Evolutionary conservation across 2,888 invertebrate genomes (phyloP), one percentile per base, ranked within the genome.

Genomic region (Corbicula japonica): DNA sequence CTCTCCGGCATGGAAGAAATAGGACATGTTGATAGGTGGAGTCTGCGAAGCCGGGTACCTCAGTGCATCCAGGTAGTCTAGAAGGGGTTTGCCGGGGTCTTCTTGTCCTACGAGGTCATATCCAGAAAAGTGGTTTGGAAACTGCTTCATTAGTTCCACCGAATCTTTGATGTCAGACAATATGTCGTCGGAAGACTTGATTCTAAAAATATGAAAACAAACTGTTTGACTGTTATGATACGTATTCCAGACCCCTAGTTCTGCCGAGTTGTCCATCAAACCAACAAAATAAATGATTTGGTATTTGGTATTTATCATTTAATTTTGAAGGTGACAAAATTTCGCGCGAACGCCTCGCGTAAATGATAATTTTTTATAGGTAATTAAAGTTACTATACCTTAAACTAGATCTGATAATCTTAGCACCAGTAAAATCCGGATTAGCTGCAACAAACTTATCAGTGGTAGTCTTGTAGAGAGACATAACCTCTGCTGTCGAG

Each of bases 1-100:
- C 83, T 93, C 93, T 32, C 93, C 93, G 28, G 92, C 92, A 83
- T 93, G 93, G 80, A 92, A 93, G 85, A 92, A 92, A 70, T 90
- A 93, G 3, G 90, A 91, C 12, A 93, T 85, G 21, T 87, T 66
- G 6, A 87, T 66, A 0, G 90, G 89, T 41, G 89, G 88, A 3
- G 62, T 66, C 46, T 84, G 86, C 44, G 83, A 83, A 4, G 87
- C 84, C 1, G 92, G 92, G 54, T 87, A 88, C 41, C 90, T 84
- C 2, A 92, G 83, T 1, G 87, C 86, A 34, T 89, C 86, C 2
- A 91, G 41, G 74, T 90, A 91, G 79, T 87, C 80, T 5, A 88
- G 32, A 10, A 93, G 86, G 0, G 92, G 54, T 35, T 87, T 66
- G 8, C 89, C 89, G 1, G 79, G 76, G 70, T 89, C 91, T 70